These are phyloP conservation scores for Erannis defoliaria DNA, from an alignment of 2,888 invertebrate species.

Conservation along the genomic window DNA sequence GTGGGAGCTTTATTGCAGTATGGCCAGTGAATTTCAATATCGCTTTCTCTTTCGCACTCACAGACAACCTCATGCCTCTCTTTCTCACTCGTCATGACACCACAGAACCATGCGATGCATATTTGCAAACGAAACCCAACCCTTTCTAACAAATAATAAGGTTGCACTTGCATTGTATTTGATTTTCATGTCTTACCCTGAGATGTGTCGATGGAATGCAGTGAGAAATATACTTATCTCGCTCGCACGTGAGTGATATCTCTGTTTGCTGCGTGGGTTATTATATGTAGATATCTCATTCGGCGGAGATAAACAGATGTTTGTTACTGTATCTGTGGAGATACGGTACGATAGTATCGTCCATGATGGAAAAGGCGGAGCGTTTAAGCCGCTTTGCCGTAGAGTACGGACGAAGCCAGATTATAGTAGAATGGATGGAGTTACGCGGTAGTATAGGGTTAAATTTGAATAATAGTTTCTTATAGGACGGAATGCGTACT, in stretches of 20 bases:
- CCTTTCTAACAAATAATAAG: conserved; percentile 66
- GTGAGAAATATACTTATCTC: conserved; percentile 77
- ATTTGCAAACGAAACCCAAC: conserved; percentile 68
- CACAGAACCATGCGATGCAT: conserved; percentile 61
- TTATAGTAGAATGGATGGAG: conserved; percentile 59
- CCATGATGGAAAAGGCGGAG: conserved; percentile 85
- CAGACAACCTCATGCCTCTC: conserved; percentile 54
- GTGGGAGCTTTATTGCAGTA: conserved; percentile 70
- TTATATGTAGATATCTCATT: conserved; percentile 84
- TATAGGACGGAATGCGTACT: conserved; percentile 40
- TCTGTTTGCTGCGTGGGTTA: conserved; percentile 76
- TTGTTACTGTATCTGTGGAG: conserved; percentile 72
- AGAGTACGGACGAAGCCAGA: conserved; percentile 53
- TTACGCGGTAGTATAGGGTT: conserved; percentile 42
- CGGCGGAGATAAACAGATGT: conserved; percentile 80
- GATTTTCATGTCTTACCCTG: conserved; percentile 59
- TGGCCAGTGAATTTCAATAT: conserved; percentile 65
- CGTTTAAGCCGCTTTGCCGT: conserved; percentile 57
- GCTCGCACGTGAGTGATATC: conserved; percentile 72
- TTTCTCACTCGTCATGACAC: conserved; percentile 60
- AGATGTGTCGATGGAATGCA: conserved; percentile 73
- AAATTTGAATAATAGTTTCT: conserved; percentile 50
- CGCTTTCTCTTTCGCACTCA: conserved; percentile 64
- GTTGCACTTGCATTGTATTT: conserved; percentile 81
- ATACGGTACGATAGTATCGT: conserved; percentile 69